phyloP scores from a whole-genome alignment of 2,888 invertebrate species.

The Meteorus colon region DNA sequence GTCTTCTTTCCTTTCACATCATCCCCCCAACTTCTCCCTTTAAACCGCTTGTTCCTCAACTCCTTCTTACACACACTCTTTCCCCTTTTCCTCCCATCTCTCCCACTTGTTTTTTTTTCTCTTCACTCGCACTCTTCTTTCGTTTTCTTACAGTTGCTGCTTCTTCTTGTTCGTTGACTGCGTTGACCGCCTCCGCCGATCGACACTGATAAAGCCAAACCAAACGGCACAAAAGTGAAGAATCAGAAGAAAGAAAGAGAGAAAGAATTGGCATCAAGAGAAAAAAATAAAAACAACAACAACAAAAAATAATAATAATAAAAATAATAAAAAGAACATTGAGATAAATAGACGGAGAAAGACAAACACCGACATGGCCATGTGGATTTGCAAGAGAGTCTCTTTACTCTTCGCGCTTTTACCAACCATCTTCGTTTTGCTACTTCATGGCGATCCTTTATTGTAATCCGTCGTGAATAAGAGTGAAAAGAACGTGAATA shows the following conservation, averaged over 20 bases:
- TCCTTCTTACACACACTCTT: slow-evolving; percentile 40
- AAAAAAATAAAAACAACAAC: too few relatives aligned
- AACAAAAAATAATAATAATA: too few relatives aligned
- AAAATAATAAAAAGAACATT: too few relatives aligned
- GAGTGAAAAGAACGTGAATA: slow-evolving; percentile 18
- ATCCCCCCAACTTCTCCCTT: slow-evolving; percentile 50
- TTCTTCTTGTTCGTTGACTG: slow-evolving; percentile 25
- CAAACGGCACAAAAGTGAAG: slow-evolving; percentile 54
- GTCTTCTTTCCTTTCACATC: slow-evolving; percentile 57
- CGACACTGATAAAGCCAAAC: slow-evolving; percentile 78
- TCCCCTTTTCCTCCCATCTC: neutral
- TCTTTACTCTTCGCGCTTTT: slow-evolving; percentile 38
- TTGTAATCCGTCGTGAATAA: slow-evolving; percentile 43
- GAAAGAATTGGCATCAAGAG: neutral
- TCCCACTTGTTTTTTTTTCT: neutral
- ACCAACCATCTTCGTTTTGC: slow-evolving; percentile 19
- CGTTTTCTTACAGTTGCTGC: slow-evolving; percentile 34
- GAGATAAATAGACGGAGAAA: slow-evolving; percentile 3
- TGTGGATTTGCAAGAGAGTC: slow-evolving; percentile 34
- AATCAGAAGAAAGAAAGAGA: slow-evolving; percentile 44
- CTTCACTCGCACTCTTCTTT: neutral
- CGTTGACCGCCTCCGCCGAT: slow-evolving; percentile 62
- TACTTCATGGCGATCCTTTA: slow-evolving; percentile 39
- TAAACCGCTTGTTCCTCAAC: neutral
- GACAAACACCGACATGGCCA: slow-evolving; percentile 25